phyloP scores from a whole-genome alignment of 2,888 invertebrate genomes.

The Drosophila lutescens region DNA sequence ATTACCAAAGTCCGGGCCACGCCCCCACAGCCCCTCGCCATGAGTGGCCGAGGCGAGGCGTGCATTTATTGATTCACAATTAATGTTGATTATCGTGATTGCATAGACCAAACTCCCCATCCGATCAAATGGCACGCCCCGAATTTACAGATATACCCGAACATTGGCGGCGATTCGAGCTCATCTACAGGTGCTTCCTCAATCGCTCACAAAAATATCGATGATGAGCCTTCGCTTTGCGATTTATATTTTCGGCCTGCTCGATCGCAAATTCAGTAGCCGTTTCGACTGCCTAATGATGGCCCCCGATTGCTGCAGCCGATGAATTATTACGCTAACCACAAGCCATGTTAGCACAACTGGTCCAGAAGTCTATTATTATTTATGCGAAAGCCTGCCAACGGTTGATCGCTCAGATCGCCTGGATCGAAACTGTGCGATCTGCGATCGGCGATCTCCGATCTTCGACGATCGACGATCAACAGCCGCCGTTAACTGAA shows the following conservation, averaged over 20 bases:
- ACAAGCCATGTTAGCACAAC: constrained; percentile 78
- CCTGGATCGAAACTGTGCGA: constrained; percentile 43
- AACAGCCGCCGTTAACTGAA: constrained; percentile 71
- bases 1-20: constrained; percentile 45
- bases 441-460: constrained; percentile 9
- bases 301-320: constrained; percentile 56
- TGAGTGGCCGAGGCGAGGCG: constrained; percentile 53
- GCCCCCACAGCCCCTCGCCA: constrained; percentile 43
- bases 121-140: constrained; percentile 70
- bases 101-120: constrained; percentile 23
- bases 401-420: constrained; percentile 57
- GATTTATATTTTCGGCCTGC: constrained; percentile 47
- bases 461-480: constrained; percentile 28
- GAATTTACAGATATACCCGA: constrained; percentile 54
- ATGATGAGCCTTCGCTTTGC: constrained; percentile 26
- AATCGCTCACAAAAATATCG: constrained; percentile 37
- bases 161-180: constrained; percentile 59
- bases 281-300: constrained; percentile 78
- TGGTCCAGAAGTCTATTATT: constrained; percentile 79
- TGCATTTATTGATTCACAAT: constrained; percentile 80
- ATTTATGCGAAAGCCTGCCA: constrained; percentile 68
- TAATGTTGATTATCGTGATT: constrained; percentile 77
- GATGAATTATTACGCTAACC: constrained; percentile 77
- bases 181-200: constrained; percentile 29
- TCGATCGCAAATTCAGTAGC: constrained; percentile 74